These are phyloP conservation scores for Mycteria americana DNA, from an alignment of 2,797 vertebrate species.

Conservation along the genomic window DNA sequence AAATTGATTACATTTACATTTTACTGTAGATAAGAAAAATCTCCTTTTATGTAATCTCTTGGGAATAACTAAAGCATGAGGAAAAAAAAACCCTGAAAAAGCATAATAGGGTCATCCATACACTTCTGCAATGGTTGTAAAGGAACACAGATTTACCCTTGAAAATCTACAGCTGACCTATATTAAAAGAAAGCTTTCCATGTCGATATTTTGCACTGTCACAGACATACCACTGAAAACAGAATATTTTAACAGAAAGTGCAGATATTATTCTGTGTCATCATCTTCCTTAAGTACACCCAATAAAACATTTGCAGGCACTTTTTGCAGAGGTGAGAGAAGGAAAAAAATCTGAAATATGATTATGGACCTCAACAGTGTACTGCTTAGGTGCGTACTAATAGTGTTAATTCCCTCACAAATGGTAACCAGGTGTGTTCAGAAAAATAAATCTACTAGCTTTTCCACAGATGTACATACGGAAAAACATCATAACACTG, in stretches of 20 bases:
- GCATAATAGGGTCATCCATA: not conserved
- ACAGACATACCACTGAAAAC: not conserved
- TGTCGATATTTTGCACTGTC: not conserved
- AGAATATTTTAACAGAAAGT: not conserved
- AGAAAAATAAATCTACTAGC: not conserved
- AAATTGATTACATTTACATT: conserved; percentile 27
- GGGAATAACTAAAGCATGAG: not conserved
- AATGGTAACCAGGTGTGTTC: not conserved
- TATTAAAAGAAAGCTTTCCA: not conserved
- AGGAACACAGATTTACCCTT: not conserved
- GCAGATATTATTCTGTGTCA: not conserved
- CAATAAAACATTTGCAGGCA: not conserved
- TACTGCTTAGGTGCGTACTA: not conserved
- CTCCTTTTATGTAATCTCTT: not conserved
- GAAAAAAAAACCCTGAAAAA: not conserved
- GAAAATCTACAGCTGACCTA: not conserved
- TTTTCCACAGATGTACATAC: not conserved
- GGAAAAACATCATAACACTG: not conserved
- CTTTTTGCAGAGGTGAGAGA: not conserved
- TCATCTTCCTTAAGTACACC: not conserved
- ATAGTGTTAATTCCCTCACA: not conserved
- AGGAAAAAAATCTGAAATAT: not conserved
- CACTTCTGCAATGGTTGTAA: not conserved
- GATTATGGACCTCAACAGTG: not conserved
- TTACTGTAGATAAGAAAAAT: not conserved